Percentiles rank a stretch among this genome's conserved stretches.
phyloP scores from a whole-genome alignment of 2,888 invertebrate genomes.

The Synergus japonicus region DNA sequence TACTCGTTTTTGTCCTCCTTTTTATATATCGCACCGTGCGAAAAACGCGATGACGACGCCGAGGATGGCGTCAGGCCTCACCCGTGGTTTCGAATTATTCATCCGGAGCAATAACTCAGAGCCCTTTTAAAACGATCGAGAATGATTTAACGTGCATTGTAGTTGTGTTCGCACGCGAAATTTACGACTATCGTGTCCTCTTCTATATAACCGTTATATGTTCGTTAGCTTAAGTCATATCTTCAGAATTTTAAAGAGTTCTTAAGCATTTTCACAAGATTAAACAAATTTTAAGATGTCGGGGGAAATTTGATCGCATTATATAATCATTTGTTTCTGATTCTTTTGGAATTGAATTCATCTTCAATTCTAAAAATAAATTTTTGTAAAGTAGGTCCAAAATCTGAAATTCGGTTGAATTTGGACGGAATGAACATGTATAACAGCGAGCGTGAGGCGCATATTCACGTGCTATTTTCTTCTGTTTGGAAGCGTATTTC shows the following conservation, averaged over 20 bases:
- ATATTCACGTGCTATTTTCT: conserved; percentile 28
- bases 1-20: conserved; percentile 33
- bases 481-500: conserved; percentile 23
- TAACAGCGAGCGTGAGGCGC: conserved; percentile 19
- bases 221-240: not conserved
- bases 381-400: not conserved
- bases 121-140: conserved; percentile 49
- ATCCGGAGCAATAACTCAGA: conserved; percentile 48
- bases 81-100: conserved; percentile 42
- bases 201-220: conserved; percentile 28
- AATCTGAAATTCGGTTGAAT: not conserved
- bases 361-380: not conserved
- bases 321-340: not conserved
- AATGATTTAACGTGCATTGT: conserved; percentile 50
- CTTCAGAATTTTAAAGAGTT: not conserved
- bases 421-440: not conserved
- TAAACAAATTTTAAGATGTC: too few relatives aligned
- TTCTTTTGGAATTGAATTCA: not conserved
- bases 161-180: conserved; percentile 44
- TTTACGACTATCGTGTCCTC: conserved; percentile 44
- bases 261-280: too few relatives aligned
- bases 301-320: not conserved
- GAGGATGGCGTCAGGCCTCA: conserved; percentile 23
- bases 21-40: conserved; percentile 35
- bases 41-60: conserved; percentile 18